phyloP scores from a whole-genome alignment of 1,140 invertebrate species.

The Zaprionus taronus region DNA sequence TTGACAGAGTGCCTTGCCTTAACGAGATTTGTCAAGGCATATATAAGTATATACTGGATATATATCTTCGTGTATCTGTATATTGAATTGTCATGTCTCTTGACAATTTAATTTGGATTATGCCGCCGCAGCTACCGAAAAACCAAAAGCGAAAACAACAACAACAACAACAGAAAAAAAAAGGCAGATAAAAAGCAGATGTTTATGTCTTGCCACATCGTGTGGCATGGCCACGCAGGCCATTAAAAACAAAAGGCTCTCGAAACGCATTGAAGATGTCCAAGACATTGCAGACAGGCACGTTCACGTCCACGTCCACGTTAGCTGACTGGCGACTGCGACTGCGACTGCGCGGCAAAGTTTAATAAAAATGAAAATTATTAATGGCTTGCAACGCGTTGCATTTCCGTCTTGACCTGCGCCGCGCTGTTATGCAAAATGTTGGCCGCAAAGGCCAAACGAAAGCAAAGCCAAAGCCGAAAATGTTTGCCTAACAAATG shows the following conservation, averaged over 20 bases:
- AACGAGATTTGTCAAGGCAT: slow-evolving; percentile 63
- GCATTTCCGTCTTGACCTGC: slow-evolving; percentile 81
- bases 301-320: slow-evolving; percentile 25
- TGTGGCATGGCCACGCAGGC: slow-evolving; percentile 29
- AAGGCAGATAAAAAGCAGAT: slow-evolving; percentile 47
- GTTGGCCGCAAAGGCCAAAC: slow-evolving; percentile 76
- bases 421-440: slow-evolving; percentile 76
- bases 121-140: slow-evolving; percentile 71
- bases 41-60: background rate
- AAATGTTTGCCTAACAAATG: slow-evolving; percentile 79
- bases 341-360: slow-evolving; percentile 27
- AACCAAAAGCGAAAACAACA: slow-evolving; percentile 18
- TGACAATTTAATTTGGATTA: slow-evolving; percentile 83
- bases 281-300: slow-evolving; percentile 4
- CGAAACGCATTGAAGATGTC: slow-evolving; percentile 70
- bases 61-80: slow-evolving; percentile 22
- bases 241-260: slow-evolving; percentile 69
- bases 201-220: slow-evolving; percentile 29
- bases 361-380: slow-evolving; percentile 58
- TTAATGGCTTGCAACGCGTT: slow-evolving; percentile 73
- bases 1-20: slow-evolving; percentile 75
- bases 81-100: slow-evolving; percentile 82
- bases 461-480: slow-evolving; percentile 58
- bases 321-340: slow-evolving; percentile 1
- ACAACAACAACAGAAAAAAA: slow-evolving; percentile 9